These are phyloP conservation scores for Physocephala rufipes DNA, from an alignment of 2,888 invertebrate species.

Conservation along the genomic window DNA sequence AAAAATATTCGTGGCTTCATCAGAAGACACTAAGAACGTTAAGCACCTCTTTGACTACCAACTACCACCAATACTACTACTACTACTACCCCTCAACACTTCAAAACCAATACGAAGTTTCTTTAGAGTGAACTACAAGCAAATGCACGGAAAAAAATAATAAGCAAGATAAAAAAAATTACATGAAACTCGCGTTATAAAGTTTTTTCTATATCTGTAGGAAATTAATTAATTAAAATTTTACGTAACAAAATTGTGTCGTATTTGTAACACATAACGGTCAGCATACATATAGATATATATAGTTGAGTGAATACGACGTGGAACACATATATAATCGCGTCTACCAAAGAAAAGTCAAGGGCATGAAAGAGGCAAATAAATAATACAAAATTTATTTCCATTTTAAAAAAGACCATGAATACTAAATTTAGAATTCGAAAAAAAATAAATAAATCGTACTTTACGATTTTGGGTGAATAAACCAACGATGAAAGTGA, in stretches of 20 bases:
- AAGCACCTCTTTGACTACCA: too few relatives aligned
- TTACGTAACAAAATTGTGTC: slow-evolving; percentile 28
- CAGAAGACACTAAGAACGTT: too few relatives aligned
- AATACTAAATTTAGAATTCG: slow-evolving; percentile 42
- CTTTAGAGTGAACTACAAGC: too few relatives aligned
- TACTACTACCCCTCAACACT: too few relatives aligned
- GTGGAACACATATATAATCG: neutral
- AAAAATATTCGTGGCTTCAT: too few relatives aligned
- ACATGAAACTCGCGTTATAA: too few relatives aligned
- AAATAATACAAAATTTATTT: neutral
- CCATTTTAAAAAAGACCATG: slow-evolving; percentile 41
- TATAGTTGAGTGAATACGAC: too few relatives aligned
- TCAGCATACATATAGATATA: neutral
- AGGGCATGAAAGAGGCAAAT: slow-evolving; percentile 33
- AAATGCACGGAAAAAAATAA: too few relatives aligned
- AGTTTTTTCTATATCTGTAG: too few relatives aligned
- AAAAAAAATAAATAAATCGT: neutral
- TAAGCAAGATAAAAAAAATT: too few relatives aligned
- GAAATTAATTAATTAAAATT: slow-evolving; percentile 20
- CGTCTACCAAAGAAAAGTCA: slow-evolving; percentile 16
- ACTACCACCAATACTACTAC: too few relatives aligned
- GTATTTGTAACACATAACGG: neutral
- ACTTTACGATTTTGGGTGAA: slow-evolving; percentile 3
- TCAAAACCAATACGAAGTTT: too few relatives aligned
- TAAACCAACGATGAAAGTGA: slow-evolving; percentile 40